phyloP scores from a whole-genome alignment of 2,113 vertebrate species.

The Theristicus caerulescens region DNA sequence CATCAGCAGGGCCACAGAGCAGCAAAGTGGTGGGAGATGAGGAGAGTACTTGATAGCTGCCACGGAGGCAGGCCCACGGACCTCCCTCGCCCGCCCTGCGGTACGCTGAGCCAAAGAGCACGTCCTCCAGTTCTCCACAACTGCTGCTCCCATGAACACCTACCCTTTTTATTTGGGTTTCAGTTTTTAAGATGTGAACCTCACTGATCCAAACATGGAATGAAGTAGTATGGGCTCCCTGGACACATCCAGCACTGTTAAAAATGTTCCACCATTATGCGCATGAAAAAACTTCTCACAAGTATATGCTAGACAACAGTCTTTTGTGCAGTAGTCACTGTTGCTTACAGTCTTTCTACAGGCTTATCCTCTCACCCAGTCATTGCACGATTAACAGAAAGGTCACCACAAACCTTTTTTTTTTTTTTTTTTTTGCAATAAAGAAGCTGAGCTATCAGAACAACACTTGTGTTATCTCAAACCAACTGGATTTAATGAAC shows the following conservation, averaged over 20 bases:
- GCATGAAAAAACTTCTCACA: not conserved
- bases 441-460: not conserved
- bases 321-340: not conserved
- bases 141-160: not conserved
- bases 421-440: not conserved
- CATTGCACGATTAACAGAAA: not conserved
- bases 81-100: accelerated
- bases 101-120: not conserved
- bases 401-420: not conserved
- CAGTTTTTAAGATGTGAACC: not conserved
- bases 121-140: not conserved
- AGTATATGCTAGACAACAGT: not conserved
- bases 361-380: not conserved
- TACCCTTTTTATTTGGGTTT: not conserved
- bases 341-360: not conserved
- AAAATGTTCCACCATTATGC: not conserved
- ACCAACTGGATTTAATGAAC: not conserved
- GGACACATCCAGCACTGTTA: not conserved
- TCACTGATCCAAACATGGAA: not conserved
- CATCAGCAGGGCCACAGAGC: not conserved
- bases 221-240: not conserved
- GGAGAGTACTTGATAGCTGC: not conserved
- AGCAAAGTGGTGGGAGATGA: not conserved
- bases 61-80: accelerated
- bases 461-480: not conserved